Percentiles rank a stretch among this genome's conserved stretches.
phyloP scores from a whole-genome alignment of 2,888 invertebrate genomes.

The Eumacrocentrus americanus region DNA sequence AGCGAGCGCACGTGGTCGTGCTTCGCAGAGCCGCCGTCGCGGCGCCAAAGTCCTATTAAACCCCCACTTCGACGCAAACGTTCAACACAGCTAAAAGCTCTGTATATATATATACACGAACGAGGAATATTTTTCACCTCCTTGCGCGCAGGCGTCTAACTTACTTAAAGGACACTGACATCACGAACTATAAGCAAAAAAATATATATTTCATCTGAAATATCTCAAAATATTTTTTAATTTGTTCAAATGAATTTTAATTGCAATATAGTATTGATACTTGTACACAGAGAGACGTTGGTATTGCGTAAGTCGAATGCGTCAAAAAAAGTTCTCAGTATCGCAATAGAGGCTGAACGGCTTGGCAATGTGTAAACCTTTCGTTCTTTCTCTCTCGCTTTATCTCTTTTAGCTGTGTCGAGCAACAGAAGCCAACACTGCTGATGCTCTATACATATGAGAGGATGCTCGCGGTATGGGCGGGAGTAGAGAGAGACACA shows the following conservation, averaged over 20 bases:
- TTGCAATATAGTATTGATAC: neutral
- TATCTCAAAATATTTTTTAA: neutral
- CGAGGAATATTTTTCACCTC: slow-evolving; percentile 14
- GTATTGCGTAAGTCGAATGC: neutral
- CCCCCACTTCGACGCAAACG: slow-evolving; percentile 27
- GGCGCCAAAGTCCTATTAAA: slow-evolving; percentile 59
- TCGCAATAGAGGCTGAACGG: no score
- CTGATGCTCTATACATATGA: no score
- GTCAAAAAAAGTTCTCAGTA: no score
- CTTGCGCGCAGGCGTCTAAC: slow-evolving; percentile 49
- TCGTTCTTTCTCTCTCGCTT: no score
- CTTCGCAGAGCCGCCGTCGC: slow-evolving; percentile 55
- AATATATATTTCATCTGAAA: neutral
- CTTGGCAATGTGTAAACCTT: no score
- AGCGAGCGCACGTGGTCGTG: slow-evolving; percentile 59
- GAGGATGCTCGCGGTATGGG: neutral
- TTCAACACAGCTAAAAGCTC: neutral
- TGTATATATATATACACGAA: neutral
- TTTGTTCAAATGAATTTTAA: neutral
- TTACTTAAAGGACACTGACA: slow-evolving; percentile 59
- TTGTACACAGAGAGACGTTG: neutral
- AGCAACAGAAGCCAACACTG: neutral
- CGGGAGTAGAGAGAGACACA: slow-evolving; percentile 2
- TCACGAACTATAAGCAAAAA: slow-evolving; percentile 26
- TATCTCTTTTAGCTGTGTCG: neutral